phyloP scores from a whole-genome alignment of 1,140 invertebrate genomes.

The Formica selysi region DNA sequence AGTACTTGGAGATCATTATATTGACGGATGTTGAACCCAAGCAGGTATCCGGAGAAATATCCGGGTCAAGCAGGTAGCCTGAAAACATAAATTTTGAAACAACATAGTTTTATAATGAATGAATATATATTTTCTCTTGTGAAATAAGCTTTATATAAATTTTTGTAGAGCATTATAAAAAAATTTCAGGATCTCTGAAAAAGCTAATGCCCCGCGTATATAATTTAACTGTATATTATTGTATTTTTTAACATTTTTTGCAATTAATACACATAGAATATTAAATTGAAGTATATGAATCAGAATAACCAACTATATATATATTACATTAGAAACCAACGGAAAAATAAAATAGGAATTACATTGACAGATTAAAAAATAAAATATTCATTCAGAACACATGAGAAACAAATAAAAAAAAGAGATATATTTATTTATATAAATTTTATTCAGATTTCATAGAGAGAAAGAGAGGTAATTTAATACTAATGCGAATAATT shows the following conservation, averaged over 20 bases:
- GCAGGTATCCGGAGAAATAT: not conserved
- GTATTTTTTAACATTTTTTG: not conserved
- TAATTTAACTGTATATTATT: not conserved
- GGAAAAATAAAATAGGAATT: not conserved
- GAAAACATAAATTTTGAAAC: not conserved
- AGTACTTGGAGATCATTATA: not conserved
- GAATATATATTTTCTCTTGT: not conserved
- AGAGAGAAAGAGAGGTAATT: not conserved
- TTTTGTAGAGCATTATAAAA: not conserved
- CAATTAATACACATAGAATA: not conserved
- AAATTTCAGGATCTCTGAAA: not conserved
- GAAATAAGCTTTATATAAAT: not conserved
- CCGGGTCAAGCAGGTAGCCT: too few species aligned
- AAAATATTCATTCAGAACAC: not conserved
- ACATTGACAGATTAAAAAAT: not conserved
- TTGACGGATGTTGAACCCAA: not conserved
- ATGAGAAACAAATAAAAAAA: not conserved
- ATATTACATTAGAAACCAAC: too few species aligned
- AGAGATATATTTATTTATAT: not conserved
- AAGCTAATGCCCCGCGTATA: not conserved
- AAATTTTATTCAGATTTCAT: constrained; percentile 26
- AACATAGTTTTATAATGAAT: constrained; percentile 6
- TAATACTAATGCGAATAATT: constrained; percentile 7
- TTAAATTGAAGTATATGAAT: not conserved
- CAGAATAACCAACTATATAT: not conserved